Percentiles rank a stretch among this genome's conserved stretches.
These are phyloP conservation scores for Zygothrica quintamaculata DNA, from an alignment of 2,888 invertebrate genomes.

Conservation along the genomic window DNA sequence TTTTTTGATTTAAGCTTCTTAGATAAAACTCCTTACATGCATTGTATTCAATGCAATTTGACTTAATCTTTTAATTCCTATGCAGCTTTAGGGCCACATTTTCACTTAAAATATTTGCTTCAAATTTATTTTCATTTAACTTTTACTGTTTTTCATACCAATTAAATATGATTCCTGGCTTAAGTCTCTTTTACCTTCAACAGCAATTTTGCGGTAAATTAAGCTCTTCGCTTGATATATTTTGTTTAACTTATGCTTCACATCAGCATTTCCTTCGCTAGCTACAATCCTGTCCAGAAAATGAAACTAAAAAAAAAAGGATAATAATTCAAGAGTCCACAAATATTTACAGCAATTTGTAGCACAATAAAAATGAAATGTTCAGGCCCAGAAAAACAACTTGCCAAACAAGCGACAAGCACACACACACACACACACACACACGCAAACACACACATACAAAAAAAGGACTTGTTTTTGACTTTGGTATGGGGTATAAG, in stretches of 20 bases:
- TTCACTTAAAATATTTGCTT: too few species aligned
- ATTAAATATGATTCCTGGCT: too few species aligned
- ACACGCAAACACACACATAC: conserved; percentile 25
- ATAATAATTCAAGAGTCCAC: conserved; percentile 68
- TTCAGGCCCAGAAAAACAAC: conserved; percentile 44
- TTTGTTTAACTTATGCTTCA: conserved; percentile 69
- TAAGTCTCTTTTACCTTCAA: conserved; percentile 23
- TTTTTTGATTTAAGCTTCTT: too few species aligned
- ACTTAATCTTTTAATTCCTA: too few species aligned
- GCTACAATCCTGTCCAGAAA: conserved; percentile 2
- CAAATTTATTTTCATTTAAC: too few species aligned
- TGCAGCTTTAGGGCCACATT: too few species aligned
- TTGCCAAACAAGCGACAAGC: conserved; percentile 42
- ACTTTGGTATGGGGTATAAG: conserved; percentile 68
- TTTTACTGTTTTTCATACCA: too few species aligned
- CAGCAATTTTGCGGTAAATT: conserved; percentile 71
- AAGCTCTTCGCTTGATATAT: conserved; percentile 78
- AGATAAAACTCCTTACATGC: too few species aligned
- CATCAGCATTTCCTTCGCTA: conserved; percentile 24
- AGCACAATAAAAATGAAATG: conserved; percentile 73
- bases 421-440: conserved; percentile 27
- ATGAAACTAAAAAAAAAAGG: conserved; percentile 54
- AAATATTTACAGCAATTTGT: conserved; percentile 81
- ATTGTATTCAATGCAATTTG: too few species aligned
- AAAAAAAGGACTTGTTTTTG: conserved; percentile 64